A percentile compares a stretch with the other conserved stretches of the same genome.
These are phyloP conservation scores for Drosophila elegans DNA, from an alignment of 1,140 invertebrate genomes.

Conservation along the genomic window DNA sequence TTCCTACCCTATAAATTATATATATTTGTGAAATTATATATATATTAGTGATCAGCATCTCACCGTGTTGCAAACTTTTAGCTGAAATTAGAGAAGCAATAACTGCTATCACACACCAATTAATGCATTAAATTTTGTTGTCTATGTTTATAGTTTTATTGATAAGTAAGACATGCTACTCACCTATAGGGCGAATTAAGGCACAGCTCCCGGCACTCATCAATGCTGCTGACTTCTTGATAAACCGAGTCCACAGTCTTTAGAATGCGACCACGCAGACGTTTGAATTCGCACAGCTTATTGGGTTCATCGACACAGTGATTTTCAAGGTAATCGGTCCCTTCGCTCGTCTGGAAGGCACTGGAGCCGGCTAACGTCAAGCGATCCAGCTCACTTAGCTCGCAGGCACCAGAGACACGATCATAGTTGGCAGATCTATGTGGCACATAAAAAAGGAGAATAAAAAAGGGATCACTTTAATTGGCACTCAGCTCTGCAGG, in stretches of 20 bases:
- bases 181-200: constrained; percentile 92
- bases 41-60: too few species aligned
- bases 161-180: background rate
- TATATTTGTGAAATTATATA: too few species aligned
- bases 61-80: too few species aligned
- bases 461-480: constrained; percentile 2
- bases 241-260: constrained; percentile 98
- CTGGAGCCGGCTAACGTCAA: constrained; percentile 92
- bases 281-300: constrained; percentile 96
- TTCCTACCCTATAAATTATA: too few species aligned
- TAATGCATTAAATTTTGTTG: too few species aligned
- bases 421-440: constrained; percentile 94
- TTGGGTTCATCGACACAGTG: constrained; percentile 95
- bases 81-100: too few species aligned
- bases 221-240: constrained; percentile 93
- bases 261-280: constrained; percentile 93
- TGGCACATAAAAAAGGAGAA: constrained; percentile 8
- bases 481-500: background rate
- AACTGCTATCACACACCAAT: too few species aligned
- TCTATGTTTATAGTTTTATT: too few species aligned
- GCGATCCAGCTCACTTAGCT: constrained; percentile 95
- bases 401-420: constrained; percentile 92
- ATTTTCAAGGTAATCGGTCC: constrained; percentile 94
- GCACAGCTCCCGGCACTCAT: constrained; percentile 95
- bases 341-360: constrained; percentile 89